A percentile compares a stretch with the other conserved stretches of the same genome.
Evolutionary conservation across 2,888 invertebrate species (phyloP).

Genomic region (Macrosoma leucophasiata): DNA sequence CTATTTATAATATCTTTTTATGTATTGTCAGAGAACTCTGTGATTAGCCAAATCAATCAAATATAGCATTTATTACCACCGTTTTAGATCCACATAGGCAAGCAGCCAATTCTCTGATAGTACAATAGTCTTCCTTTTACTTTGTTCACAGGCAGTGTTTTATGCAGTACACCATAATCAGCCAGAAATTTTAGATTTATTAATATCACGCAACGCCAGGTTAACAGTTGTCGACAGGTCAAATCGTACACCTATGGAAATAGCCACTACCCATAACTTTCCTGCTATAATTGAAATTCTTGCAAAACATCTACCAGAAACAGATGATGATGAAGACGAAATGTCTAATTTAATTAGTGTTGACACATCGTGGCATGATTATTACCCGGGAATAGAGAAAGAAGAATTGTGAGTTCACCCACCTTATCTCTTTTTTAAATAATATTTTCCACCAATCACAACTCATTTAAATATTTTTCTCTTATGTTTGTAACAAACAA

Average conservation of each 20-base stretch:
- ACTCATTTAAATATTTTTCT: too few species aligned
- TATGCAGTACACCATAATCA: conserved; percentile 77
- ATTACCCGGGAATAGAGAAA: conserved; percentile 62
- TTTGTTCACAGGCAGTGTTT: conserved; percentile 78
- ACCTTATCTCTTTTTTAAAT: too few species aligned
- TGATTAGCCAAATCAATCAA: too few species aligned
- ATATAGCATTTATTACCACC: too few species aligned
- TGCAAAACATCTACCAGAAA: conserved; percentile 44
- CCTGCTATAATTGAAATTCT: conserved; percentile 61
- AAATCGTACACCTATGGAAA: conserved; percentile 64
- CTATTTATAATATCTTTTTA: neutral
- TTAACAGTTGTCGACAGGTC: conserved; percentile 65
- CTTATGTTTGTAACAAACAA: too few species aligned
- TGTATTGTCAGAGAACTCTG: too few species aligned
- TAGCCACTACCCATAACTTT: conserved; percentile 72
- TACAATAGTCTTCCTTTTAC: too few species aligned
- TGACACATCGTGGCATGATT: conserved; percentile 61
- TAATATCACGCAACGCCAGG: conserved; percentile 72
- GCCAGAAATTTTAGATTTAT: conserved; percentile 65
- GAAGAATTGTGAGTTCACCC: conserved; percentile 41
- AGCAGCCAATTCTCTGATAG: too few species aligned
- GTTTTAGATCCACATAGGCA: too few species aligned
- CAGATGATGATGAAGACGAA: conserved; percentile 25
- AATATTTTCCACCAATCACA: too few species aligned
- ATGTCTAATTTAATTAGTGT: conserved; percentile 30